Evolutionary conservation across 2,113 vertebrate species (phyloP), one percentile per base, ranked within the genome.

Genomic region (Delphinus delphis): DNA sequence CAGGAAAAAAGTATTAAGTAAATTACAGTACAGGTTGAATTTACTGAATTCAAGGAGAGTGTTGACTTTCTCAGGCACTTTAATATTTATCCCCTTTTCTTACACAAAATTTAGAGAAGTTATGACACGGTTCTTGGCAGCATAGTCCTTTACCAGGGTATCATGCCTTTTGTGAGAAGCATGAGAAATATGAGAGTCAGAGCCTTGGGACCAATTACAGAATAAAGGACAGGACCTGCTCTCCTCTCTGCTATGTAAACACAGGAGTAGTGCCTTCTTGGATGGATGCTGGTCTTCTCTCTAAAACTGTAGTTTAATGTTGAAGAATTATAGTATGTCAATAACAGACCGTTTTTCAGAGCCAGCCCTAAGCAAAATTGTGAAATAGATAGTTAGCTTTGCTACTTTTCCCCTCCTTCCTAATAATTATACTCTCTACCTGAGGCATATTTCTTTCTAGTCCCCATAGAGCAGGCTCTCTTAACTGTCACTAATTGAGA

Each of bases 401-500:
- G 38, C 21, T 55, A 71, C 2, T 55, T 84, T 68, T 10, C 5
- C 6, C 18, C 63, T 87, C 38, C 28, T 92, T 84, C n/a, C 14
- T 33, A 60, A 26, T 85, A 94, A 92, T 90, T 88, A 44, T 50
- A 8, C 26, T 60, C 33, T 71, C 20, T 70, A 60, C 63, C 15
- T 26, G n/a, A 88, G 38, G 28, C 38, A 68, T 13, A 81, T 62
- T 95, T 96, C 33, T 94, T 81, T 50, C 9, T 38, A 63, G 36
- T 63, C 53, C 38, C 68, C 47, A 10, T 28, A 85, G 17, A 53
- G 7, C 36, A 53, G 70, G 15, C 15, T 76, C 26, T 68, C 58
- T 80, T 88, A 70, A 70, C 33, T 28, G 18, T 44, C 60, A 50
- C 44, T 98, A 96, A 93, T 89, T 97, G 80, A 95, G 55, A 79